A percentile compares a stretch with the other conserved stretches of the same genome.
Conservation (phyloP, 2,797 vertebrate genomes). For the Cyprinella venusta region DNA sequence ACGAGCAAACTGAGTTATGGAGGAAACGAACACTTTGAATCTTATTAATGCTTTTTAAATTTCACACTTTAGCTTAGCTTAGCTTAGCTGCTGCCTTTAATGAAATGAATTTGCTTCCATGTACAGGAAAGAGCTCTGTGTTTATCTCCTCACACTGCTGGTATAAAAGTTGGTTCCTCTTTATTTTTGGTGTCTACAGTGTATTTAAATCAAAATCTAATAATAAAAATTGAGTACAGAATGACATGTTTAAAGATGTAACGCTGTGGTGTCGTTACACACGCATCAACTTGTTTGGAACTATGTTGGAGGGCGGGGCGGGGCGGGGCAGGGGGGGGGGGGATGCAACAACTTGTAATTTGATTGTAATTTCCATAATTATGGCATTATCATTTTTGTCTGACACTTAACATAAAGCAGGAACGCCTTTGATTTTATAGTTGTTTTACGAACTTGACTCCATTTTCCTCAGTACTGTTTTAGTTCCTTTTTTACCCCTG, state of each 20-base stretch:
- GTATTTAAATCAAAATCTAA: not conserved
- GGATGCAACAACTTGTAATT: not conserved
- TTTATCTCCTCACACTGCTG: conserved; percentile 42
- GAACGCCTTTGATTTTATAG: conserved; percentile 30
- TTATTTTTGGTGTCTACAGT: conserved; percentile 24
- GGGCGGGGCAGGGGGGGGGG: too few species aligned
- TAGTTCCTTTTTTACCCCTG: conserved; percentile 29
- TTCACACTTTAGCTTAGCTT: conserved; percentile 42
- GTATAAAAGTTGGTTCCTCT: conserved; percentile 33
- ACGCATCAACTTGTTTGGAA: not conserved
- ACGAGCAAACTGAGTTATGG: conserved; percentile 4
- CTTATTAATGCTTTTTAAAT: conserved; percentile 26
- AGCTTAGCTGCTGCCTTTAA: conserved; percentile 47
- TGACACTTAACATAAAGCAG: conserved; percentile 6
- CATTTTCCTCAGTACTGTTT: conserved; percentile 48
- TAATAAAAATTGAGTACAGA: not conserved
- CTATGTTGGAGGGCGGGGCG: not conserved
- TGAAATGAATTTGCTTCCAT: conserved; percentile 53
- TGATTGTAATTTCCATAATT: not conserved
- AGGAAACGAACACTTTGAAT: conserved; percentile 21
- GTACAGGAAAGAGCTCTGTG: conserved; percentile 53
- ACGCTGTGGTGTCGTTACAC: not conserved
- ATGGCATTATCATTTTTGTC: not conserved
- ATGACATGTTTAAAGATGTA: not conserved
- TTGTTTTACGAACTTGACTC: conserved; percentile 53